These are phyloP conservation scores for Amazona ochrocephala DNA, from an alignment of 2,797 vertebrate genomes.

Conservation along the genomic window DNA sequence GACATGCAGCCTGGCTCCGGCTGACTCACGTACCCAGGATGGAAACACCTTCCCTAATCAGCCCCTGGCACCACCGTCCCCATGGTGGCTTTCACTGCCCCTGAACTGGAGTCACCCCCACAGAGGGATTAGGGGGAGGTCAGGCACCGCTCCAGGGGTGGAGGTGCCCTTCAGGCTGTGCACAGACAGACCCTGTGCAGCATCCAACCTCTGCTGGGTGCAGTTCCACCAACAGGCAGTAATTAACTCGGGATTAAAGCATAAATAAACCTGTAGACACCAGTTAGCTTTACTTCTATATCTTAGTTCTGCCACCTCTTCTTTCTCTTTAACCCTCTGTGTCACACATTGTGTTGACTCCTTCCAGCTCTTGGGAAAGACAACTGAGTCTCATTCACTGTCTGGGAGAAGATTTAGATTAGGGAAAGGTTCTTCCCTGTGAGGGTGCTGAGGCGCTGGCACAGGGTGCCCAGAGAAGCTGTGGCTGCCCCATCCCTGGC, in stretches of 20 bases:
- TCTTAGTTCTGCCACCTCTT: neutral
- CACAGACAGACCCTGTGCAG: neutral
- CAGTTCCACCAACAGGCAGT: neutral
- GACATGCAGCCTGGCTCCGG: neutral
- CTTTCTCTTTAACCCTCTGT: neutral
- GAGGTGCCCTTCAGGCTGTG: neutral
- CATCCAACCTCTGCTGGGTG: neutral
- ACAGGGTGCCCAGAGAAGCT: neutral
- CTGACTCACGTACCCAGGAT: neutral
- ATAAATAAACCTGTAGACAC: neutral
- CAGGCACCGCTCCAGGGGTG: neutral
- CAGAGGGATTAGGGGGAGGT: neutral
- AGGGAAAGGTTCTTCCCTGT: neutral
- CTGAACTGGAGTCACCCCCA: fast-evolving
- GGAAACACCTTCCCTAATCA: neutral
- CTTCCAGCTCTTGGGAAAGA: neutral
- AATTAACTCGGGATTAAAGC: neutral
- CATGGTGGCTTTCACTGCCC: fast-evolving
- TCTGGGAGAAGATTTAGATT: neutral
- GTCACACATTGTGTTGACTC: neutral
- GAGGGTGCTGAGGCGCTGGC: neutral
- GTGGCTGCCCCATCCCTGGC: neutral
- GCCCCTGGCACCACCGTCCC: fast-evolving
- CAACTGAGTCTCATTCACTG: fast-evolving
- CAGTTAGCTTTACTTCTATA: neutral